phyloP scores from a whole-genome alignment of 2,113 vertebrate species.

The Sander vitreus region DNA sequence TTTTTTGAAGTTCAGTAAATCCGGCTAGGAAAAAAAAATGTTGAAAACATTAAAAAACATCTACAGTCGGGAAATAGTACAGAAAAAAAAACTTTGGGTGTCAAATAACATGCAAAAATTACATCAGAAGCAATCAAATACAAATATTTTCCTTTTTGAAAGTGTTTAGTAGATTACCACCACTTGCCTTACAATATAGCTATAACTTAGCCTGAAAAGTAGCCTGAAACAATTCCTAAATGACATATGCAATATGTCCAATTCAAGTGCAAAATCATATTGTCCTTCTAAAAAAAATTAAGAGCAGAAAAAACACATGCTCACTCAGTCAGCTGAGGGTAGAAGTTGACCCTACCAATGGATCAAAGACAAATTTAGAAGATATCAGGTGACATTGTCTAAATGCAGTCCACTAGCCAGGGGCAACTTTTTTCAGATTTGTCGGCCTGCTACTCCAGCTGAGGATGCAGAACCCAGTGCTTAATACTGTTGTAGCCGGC shows the following conservation, averaged over 20 bases:
- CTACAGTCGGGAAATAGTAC: not conserved
- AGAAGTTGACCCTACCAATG: slow-evolving; percentile 61
- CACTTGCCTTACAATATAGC: slow-evolving; percentile 17
- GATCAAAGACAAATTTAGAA: slow-evolving; percentile 4
- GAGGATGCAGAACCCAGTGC: slow-evolving; percentile 35
- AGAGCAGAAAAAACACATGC: slow-evolving; percentile 56
- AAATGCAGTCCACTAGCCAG: slow-evolving; percentile 27
- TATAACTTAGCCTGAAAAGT: not conserved
- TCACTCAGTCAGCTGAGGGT: slow-evolving; percentile 38
- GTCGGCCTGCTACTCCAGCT: slow-evolving; percentile 8
- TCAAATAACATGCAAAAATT: slow-evolving; percentile 31
- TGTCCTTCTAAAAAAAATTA: slow-evolving; percentile 6
- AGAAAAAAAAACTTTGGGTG: not conserved
- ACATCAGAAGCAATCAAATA: slow-evolving; percentile 12
- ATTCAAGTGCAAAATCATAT: not conserved
- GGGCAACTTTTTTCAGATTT: slow-evolving; percentile 59
- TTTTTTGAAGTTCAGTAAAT: slow-evolving; percentile 89
- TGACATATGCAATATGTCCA: not conserved
- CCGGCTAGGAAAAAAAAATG: slow-evolving; percentile 75
- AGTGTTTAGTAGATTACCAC: not conserved
- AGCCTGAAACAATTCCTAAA: not conserved
- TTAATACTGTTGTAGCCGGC: slow-evolving; percentile 12
- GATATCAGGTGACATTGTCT: not conserved
- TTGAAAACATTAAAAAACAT: not conserved
- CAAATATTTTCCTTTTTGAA: slow-evolving; percentile 3